These are phyloP conservation scores for Elaphurus davidianus DNA, from an alignment of 2,113 vertebrate genomes.

Conservation along the genomic window DNA sequence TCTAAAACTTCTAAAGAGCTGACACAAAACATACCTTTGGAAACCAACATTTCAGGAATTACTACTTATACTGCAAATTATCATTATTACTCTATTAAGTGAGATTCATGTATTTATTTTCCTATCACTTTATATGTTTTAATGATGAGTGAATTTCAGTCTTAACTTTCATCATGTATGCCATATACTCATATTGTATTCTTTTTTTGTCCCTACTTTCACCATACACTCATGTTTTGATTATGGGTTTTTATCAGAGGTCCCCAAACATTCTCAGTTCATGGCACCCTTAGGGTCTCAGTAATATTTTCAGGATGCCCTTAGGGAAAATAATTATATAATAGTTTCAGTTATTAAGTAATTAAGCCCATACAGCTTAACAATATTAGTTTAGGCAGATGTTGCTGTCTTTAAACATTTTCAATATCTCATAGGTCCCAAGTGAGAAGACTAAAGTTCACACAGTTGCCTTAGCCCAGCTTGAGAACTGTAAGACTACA, in stretches of 20 bases:
- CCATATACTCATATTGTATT: not conserved
- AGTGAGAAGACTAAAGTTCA: not conserved
- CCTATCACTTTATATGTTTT: not conserved
- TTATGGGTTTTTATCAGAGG: not conserved
- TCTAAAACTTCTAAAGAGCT: not conserved
- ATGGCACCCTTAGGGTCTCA: not conserved
- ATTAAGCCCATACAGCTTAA: not conserved
- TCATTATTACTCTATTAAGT: not conserved
- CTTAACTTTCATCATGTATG: not conserved
- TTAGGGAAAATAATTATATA: not conserved
- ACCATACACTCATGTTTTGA: not conserved
- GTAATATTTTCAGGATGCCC: not conserved
- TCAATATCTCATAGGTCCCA: not conserved
- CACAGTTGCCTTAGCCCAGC: not conserved
- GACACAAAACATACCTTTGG: not conserved
- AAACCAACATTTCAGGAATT: not conserved
- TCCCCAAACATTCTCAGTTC: not conserved
- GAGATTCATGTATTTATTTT: not conserved
- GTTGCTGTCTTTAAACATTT: not conserved
- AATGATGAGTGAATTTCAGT: not conserved
- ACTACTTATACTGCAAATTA: not conserved
- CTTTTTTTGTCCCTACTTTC: not conserved
- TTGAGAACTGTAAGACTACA: not conserved
- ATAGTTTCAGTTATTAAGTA: not conserved
- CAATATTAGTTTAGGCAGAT: not conserved